Conservation (phyloP, 2,797 vertebrate species). For the Platyrinchus mystaceus region DNA sequence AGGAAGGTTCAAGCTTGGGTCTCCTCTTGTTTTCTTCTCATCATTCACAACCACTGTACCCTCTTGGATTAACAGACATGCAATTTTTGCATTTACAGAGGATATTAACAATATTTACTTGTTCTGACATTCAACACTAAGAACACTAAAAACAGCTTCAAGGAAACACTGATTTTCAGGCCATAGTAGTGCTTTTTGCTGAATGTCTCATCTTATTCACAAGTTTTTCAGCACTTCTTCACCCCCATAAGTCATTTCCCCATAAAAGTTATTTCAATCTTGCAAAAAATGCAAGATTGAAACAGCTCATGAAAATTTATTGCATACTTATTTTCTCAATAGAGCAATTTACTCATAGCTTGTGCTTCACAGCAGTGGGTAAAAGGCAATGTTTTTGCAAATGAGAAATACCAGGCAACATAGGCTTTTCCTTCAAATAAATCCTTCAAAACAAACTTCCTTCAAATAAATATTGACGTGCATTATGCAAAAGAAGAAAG, state of each 20-base stretch:
- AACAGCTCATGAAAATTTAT: slow-evolving; percentile 7
- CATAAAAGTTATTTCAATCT: neutral
- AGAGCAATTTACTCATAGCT: neutral
- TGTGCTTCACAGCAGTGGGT: neutral
- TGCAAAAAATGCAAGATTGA: neutral
- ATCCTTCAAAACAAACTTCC: neutral
- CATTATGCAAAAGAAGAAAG: neutral
- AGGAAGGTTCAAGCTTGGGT: neutral
- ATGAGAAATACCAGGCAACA: slow-evolving; percentile 1
- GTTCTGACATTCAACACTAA: neutral
- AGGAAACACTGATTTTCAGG: neutral
- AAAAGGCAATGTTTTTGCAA: slow-evolving; percentile 32
- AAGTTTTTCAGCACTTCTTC: neutral
- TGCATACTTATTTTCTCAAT: slow-evolving; percentile 20
- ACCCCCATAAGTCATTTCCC: neutral
- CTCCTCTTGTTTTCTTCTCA: neutral
- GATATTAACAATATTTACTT: neutral
- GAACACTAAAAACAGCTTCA: neutral
- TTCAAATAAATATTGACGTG: neutral
- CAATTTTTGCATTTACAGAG: neutral
- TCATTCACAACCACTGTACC: neutral
- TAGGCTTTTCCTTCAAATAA: neutral
- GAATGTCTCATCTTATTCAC: neutral
- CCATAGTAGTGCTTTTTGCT: neutral
- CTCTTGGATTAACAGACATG: neutral